phyloP scores from a whole-genome alignment of 2,888 invertebrate species.

The Thumatha senex region DNA sequence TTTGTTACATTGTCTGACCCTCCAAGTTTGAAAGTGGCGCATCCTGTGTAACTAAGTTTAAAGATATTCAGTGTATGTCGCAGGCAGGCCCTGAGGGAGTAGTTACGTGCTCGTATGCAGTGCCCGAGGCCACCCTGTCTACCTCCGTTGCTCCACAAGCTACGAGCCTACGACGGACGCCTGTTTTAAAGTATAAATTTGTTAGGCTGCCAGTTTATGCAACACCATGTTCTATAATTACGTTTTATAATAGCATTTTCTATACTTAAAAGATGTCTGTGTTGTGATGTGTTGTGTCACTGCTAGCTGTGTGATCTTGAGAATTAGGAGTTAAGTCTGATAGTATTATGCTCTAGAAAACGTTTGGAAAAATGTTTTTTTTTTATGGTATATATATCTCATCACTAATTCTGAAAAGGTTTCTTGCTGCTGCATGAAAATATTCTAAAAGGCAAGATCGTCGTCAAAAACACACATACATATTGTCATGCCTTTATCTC shows the following conservation, averaged over 20 bases:
- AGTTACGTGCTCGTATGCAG: conserved; percentile 61
- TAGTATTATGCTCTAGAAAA: too few species aligned
- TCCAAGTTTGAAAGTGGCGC: conserved; percentile 28
- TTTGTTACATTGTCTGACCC: conserved; percentile 15
- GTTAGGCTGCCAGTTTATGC: conserved; percentile 17
- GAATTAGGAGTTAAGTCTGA: too few species aligned
- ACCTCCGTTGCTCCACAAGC: conserved; percentile 22
- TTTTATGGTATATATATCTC: too few species aligned
- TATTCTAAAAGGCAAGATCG: too few species aligned
- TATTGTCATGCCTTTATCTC: too few species aligned
- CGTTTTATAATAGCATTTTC: conserved; percentile 25
- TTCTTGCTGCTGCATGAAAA: too few species aligned
- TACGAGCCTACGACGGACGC: conserved; percentile 11
- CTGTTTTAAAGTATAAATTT: conserved; percentile 25
- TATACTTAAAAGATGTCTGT: not conserved
- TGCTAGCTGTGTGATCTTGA: too few species aligned
- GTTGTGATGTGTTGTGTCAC: too few species aligned
- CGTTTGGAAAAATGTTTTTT: too few species aligned
- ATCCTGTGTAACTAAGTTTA: conserved; percentile 43
- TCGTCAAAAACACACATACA: too few species aligned
- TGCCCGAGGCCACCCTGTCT: conserved; percentile 35
- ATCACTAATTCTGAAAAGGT: too few species aligned
- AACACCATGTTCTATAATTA: conserved; percentile 25
- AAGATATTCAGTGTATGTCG: conserved; percentile 58
- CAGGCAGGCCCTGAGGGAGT: conserved; percentile 53